Conservation (phyloP, 2,797 vertebrate genomes). For the Parotocinclus haroldoi region DNA sequence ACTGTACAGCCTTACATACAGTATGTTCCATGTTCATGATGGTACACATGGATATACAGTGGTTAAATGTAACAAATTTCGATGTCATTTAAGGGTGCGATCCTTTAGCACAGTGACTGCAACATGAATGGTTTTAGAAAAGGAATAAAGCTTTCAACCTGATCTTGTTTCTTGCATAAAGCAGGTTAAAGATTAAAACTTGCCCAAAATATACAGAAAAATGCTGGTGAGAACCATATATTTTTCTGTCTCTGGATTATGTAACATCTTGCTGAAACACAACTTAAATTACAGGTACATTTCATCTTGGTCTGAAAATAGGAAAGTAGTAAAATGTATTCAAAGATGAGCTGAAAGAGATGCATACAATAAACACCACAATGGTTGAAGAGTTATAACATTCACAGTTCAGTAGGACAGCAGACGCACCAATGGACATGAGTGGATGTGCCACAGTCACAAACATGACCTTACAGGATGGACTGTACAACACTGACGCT, state of each 20-base stretch:
- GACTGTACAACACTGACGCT: constrained; percentile 5
- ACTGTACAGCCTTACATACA: constrained; percentile 29
- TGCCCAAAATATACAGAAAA: constrained; percentile 2
- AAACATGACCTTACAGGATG: constrained; percentile 4
- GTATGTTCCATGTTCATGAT: constrained; percentile 23
- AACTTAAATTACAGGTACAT: constrained; percentile 6
- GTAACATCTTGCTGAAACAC: not conserved
- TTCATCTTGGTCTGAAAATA: no score
- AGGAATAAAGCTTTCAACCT: constrained; percentile 24
- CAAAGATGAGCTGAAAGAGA: no score
- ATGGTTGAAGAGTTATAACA: constrained; percentile 17
- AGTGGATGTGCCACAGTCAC: constrained; percentile 3
- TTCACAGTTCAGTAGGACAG: constrained; percentile 41
- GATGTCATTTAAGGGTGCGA: not conserved
- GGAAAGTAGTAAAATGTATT: constrained; percentile 7
- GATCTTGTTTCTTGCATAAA: constrained; percentile 9
- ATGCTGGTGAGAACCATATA: not conserved
- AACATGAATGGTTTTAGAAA: not conserved
- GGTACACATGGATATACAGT: not conserved
- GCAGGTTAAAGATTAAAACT: not conserved
- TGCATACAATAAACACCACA: not conserved
- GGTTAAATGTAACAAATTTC: no score
- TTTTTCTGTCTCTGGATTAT: no score
- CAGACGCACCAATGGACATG: not conserved
- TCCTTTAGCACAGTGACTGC: not conserved